Conservation (phyloP, 2,113 vertebrate species). For the Panthera tigris region DNA sequence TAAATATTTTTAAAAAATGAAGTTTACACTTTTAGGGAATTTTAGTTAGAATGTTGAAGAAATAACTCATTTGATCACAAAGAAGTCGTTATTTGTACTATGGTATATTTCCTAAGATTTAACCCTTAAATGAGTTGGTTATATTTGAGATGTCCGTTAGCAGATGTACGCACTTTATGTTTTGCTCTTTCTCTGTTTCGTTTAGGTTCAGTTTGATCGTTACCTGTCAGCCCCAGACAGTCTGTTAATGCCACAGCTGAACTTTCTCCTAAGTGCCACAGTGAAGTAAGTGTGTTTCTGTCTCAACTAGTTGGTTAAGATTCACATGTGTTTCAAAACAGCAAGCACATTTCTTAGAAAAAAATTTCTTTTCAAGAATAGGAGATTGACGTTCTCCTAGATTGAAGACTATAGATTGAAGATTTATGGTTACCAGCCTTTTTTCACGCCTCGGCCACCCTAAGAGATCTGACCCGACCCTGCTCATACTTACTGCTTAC, state of each 20-base stretch:
- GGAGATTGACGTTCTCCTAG: not conserved
- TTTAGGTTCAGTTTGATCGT: slow-evolving; percentile 96
- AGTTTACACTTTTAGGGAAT: not conserved
- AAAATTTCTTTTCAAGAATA: not conserved
- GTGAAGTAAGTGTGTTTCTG: slow-evolving; percentile 92
- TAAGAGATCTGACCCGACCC: not conserved
- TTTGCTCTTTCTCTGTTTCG: not conserved
- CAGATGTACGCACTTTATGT: not conserved
- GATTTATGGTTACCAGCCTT: not conserved
- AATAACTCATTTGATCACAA: not conserved
- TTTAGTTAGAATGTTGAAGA: not conserved
- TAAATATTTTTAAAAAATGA: not conserved
- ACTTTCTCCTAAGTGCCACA: slow-evolving; percentile 95
- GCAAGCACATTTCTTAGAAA: not conserved
- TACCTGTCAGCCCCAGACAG: slow-evolving; percentile 96
- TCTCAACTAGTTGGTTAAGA: not conserved
- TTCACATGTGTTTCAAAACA: not conserved
- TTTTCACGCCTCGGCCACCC: not conserved
- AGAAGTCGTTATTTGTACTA: not conserved
- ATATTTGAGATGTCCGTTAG: not conserved
- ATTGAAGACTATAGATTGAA: not conserved
- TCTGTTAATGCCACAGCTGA: slow-evolving; percentile 95
- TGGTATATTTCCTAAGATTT: not conserved
- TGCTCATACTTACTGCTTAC: not conserved
- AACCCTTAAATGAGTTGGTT: not conserved